Base-by-base conservation (phyloP, 2,797 vertebrate species). In the Decapterus maruadsi region DNA sequence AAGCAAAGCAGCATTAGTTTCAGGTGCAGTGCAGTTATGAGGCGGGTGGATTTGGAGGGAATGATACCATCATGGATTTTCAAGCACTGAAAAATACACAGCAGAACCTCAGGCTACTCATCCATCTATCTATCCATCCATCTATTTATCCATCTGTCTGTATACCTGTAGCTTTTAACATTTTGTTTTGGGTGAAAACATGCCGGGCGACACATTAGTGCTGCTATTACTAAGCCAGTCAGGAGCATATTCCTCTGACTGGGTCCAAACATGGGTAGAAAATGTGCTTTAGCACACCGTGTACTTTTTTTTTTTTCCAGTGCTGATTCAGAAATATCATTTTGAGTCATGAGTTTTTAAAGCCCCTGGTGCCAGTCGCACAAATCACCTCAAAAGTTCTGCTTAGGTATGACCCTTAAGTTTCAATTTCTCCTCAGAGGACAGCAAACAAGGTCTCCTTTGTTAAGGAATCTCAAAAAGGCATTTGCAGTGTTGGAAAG, bases 1-100 rank as follows among this genome's bases (percentile, higher is more conserved):
- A 83, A 81, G 82, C 80, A 72, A 71, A 82, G 75, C 65, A 72
- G 72, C 61, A 48, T 81, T 86, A 90, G 87, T 66, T 73, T 72
- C 71, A 79, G 86, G 53, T 54, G 42, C 70, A 34, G 76, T 48
- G 43, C 43, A 64, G 73, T 72, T 69, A 78, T 10, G 77, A 74
- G 50, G 82, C 77, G 58, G 71, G 53, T 78, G 67, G 64, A 83
- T 81, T 63, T 42, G 19, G 9, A 8, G 59, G 59, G 72, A 59
- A 38, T 57, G 58, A 72, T 72, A 77, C 43, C 26, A 60, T 19
- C 43, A 31, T 72, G 31, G 72, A 78, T 60, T 61, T 51, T 78
- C 38, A 31, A 59, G 50, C 36, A 31, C 20, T 57, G 40, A 76
- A 65, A 79, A 89, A 73, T 26, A 77, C 26, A 40, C 45, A 0